phyloP scores from a whole-genome alignment of 2,888 invertebrate species.

The Camponotus fellah region DNA sequence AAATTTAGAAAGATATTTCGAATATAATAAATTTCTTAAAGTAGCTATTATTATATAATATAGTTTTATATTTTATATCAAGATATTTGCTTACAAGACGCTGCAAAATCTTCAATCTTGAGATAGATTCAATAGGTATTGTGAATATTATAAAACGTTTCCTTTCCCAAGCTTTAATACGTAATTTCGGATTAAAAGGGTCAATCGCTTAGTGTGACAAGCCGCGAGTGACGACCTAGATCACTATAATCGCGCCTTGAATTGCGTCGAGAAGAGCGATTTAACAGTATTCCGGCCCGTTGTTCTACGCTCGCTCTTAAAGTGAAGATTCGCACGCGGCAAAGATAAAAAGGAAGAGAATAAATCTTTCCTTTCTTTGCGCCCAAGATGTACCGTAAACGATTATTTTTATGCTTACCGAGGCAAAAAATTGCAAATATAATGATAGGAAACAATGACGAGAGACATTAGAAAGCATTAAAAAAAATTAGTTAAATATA shows the following conservation, averaged over 20 bases:
- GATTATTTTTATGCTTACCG: neutral
- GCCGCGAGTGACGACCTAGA: conserved; percentile 41
- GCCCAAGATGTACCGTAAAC: neutral
- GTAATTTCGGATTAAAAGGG: conserved; percentile 28
- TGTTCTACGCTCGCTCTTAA: conserved; percentile 17
- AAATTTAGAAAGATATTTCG: neutral
- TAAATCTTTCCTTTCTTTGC: neutral
- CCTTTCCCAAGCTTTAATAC: conserved; percentile 20
- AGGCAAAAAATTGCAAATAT: neutral
- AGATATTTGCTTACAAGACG: neutral
- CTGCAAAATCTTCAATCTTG: neutral
- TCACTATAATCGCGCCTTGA: conserved; percentile 28
- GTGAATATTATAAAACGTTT: conserved; percentile 21
- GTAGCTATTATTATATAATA: neutral
- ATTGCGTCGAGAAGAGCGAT: conserved; percentile 37
- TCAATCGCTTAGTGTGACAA: conserved; percentile 40
- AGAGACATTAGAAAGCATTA: neutral
- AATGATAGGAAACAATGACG: neutral
- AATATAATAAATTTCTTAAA: neutral
- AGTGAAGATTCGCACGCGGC: conserved; percentile 12
- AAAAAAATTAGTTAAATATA: conserved; percentile 5
- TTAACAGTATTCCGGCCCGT: conserved; percentile 36
- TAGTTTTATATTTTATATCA: neutral
- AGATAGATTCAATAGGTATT: neutral
- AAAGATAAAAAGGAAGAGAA: conserved; percentile 4